phyloP scores from a whole-genome alignment of 2,797 vertebrate species.

The Cheirogaleus major region DNA sequence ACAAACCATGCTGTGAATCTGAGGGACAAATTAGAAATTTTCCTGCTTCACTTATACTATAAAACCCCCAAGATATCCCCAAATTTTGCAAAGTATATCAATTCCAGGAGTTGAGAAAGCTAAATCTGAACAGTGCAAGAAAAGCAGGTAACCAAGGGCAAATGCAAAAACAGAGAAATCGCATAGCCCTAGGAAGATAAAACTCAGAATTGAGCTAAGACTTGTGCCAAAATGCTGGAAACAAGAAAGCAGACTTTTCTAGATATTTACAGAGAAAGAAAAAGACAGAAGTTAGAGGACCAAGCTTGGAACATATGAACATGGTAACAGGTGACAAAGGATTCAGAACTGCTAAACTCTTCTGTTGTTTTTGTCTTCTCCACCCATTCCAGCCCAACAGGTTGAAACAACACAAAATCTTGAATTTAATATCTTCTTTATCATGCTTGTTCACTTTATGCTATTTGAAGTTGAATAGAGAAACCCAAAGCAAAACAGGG shows the following conservation, averaged over 20 bases:
- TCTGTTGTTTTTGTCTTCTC: neutral
- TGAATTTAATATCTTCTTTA: neutral
- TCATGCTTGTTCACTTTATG: neutral
- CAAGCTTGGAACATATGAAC: neutral
- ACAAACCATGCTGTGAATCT: neutral
- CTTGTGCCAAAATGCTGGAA: neutral
- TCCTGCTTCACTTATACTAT: neutral
- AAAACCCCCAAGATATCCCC: neutral
- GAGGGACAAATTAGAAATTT: neutral
- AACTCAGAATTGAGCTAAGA: neutral
- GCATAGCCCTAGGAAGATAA: neutral
- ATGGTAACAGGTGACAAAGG: neutral
- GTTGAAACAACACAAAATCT: neutral
- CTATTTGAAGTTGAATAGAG: neutral
- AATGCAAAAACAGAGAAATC: neutral
- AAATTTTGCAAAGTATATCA: neutral
- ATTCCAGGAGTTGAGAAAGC: neutral
- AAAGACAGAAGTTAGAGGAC: neutral
- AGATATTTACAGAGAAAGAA: neutral
- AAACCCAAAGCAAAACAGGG: neutral
- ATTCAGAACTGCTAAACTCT: neutral
- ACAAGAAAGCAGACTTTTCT: constrained; percentile 7
- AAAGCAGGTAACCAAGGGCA: neutral
- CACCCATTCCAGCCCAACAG: neutral
- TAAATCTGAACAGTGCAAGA: neutral